Percentiles rank a stretch among this genome's conserved stretches.
These are phyloP conservation scores for Dendropsophus ebraccatus DNA, from an alignment of 2,113 vertebrate genomes.

Conservation along the genomic window DNA sequence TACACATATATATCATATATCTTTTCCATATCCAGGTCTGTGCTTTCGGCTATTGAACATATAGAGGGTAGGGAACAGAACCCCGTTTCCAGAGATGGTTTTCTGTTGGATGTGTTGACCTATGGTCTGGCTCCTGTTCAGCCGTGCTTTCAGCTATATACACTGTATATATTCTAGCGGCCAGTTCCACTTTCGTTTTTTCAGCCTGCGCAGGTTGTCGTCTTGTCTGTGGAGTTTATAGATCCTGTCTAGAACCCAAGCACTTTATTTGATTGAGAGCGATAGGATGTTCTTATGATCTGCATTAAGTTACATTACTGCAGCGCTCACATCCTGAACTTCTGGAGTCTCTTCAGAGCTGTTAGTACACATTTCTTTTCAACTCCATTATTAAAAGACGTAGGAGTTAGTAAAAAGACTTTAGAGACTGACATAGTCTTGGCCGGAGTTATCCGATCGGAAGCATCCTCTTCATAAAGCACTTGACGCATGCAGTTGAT, in stretches of 20 bases:
- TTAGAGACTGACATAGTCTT: not conserved
- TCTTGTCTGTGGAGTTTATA: not conserved
- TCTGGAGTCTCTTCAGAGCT: not conserved
- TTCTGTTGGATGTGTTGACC: not conserved
- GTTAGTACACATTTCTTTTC: not conserved
- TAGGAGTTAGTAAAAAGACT: not conserved
- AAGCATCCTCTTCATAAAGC: constrained; percentile 13
- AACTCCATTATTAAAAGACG: not conserved
- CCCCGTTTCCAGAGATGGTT: not conserved
- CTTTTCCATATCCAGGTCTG: not conserved
- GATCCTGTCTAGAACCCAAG: not conserved
- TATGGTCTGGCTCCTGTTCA: not conserved
- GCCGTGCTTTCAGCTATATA: not conserved
- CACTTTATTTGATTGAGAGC: constrained; percentile 19
- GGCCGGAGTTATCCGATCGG: not conserved
- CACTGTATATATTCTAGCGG: too few species aligned
- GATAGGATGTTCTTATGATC: not conserved
- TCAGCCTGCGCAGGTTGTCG: not conserved
- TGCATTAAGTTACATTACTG: constrained; percentile 9
- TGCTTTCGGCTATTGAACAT: not conserved
- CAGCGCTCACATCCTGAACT: not conserved
- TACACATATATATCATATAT: too few species aligned
- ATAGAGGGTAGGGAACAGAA: not conserved
- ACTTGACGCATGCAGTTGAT: not conserved
- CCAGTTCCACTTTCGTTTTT: too few species aligned